Evolutionary conservation across 2,113 vertebrate species (phyloP), one percentile per base, ranked within the genome.

Genomic region (Alethe castanea): DNA sequence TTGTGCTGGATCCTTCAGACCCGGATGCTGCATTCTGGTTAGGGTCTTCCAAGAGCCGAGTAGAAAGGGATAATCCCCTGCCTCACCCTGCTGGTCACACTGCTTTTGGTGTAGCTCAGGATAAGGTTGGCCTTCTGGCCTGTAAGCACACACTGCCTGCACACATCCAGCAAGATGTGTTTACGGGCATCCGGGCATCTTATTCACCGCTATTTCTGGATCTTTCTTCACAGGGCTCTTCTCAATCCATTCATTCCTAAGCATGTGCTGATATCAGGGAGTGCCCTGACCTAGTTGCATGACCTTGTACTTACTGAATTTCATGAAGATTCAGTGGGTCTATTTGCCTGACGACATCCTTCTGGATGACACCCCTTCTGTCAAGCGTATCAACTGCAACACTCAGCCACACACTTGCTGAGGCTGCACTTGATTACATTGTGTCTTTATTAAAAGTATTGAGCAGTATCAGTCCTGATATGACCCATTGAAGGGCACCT

Each of bases 1-100:
- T 35, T 29, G 13, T 59, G 22, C 5, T 66, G 28, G 8, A 17
- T 6, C 2, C 25, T 28, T 17, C 5, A 35, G 20, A 50, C 5
- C 14, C 5, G 3, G 7, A 36, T 25, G 9, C 20, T 35, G 28
- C 14, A 38, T 44, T 82, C 28, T 31, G 29, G 5, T 2, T 78
- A 20, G 4, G 3, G 1, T 86, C 11, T 69, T 22, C 24, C 0
- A 0, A 67, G 19, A 67, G 8, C 10, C 23, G 28, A 70, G 12
- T 59, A 48, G 50, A 57, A 42, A 2, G 20, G 16, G 3, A 36
- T 22, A 7, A 44, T 61, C 3, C 6, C 19, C 24, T 78, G 38
- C 18, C 17, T 69, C 2, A 4, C 12, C 33, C 47, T 86, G 25
- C 42, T 72, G 42, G 16, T 33, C 26, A 17, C 2, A 1, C 1